A percentile compares a stretch with the other conserved stretches of the same genome.
phyloP scores from a whole-genome alignment of 2,113 vertebrate genomes.

The Saccopteryx bilineata region DNA sequence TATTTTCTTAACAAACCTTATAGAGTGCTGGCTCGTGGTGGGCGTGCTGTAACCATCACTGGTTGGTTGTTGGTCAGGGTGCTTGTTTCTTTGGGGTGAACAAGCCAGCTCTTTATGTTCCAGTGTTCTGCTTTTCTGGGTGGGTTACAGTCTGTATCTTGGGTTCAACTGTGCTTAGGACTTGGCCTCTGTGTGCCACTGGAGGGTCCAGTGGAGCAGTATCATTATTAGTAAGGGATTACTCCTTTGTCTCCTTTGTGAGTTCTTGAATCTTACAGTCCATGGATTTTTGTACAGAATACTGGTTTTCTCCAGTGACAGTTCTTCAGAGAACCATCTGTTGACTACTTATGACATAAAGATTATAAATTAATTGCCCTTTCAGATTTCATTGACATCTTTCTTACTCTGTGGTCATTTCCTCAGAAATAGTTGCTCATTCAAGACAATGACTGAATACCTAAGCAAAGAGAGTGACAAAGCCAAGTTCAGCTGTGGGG shows the following conservation, averaged over 20 bases:
- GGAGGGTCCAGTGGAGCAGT: background rate
- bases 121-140: background rate
- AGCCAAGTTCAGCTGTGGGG: constrained; percentile 29
- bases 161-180: background rate
- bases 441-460: background rate
- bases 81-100: background rate
- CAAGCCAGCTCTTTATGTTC: constrained; percentile 32
- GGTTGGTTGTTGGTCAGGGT: background rate
- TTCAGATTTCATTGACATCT: constrained; percentile 57
- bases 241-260: constrained; percentile 49
- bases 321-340: constrained; percentile 3
- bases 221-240: background rate
- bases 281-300: background rate
- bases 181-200: background rate
- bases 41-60: background rate
- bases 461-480: constrained; percentile 46
- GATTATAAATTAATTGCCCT: background rate
- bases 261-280: background rate
- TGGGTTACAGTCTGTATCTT: background rate
- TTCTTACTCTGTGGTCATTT: background rate
- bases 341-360: constrained; percentile 48
- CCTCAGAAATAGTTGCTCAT: constrained; percentile 32
- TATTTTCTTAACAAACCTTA: background rate
- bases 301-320: background rate
- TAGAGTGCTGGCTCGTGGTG: background rate